Evolutionary conservation across 2,113 vertebrate genomes (phyloP), one percentile per base, ranked within the genome.

Genomic region (Strix uralensis): DNA sequence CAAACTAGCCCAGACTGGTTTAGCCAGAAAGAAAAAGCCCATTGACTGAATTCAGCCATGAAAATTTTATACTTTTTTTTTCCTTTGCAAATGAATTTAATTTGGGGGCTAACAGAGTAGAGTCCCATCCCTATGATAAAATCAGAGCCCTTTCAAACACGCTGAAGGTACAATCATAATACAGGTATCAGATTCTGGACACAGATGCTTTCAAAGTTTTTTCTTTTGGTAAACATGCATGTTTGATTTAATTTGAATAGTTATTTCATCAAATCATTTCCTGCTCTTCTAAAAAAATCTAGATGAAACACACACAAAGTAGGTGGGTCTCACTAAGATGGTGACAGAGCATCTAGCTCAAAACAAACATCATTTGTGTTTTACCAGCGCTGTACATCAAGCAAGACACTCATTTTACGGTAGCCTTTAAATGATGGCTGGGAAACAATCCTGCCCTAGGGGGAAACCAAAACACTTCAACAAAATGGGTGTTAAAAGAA

Each of bases 241-340:
- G 1, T 49, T 75, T 77, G 23, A 26, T 42, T 84, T 81, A 12
- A 40, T 82, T 86, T 81, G 47, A n/a, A 18, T 46, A 59, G 38
- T 52, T 75, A 36, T 21, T 80, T 73, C 30, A 70, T 61, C 18
- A 86, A 49, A 61, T 46, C 0, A 29, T 42, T 67, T 82, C 58
- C 71, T 66, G 36, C 34, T 69, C 10, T 52, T 59, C n/a, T 73
- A 16, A 67, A 61, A 72, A 62, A 44, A 40, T 10, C 6, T 20
- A 80, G 10, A 72, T 59, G 13, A 70, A 73, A 75, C 11, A 7
- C 66, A n/a, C 13, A 91, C 22, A 49, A 30, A 84, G 32, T 54
- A 62, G 0, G 0, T 22, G 34, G 40, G 54, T 72, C 77, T 84
- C 36, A 42, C 34, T 21, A 29, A 61, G 93, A 84, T 0, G 0